A percentile compares a stretch with the other conserved stretches of the same genome.
These are phyloP conservation scores for Carposina sasakii DNA, from an alignment of 1,140 invertebrate species.

Conservation along the genomic window DNA sequence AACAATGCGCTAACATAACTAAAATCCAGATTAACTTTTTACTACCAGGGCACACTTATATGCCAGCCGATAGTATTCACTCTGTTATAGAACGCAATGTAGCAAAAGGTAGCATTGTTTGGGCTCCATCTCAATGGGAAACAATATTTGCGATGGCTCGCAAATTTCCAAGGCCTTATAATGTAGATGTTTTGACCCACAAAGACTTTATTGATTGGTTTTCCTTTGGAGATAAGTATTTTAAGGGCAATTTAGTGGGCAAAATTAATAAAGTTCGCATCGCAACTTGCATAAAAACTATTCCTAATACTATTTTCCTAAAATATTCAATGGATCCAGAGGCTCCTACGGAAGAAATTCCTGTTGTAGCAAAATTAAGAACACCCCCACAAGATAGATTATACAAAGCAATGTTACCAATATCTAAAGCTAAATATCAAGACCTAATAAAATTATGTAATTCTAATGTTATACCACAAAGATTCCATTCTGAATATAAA, in stretches of 20 bases:
- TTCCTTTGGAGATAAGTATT: background rate
- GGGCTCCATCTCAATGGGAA: conserved; percentile 9
- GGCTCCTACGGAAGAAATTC: conserved; percentile 1
- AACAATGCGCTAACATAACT: conserved; percentile 11
- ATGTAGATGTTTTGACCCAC: conserved; percentile 7
- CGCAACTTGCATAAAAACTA: background rate
- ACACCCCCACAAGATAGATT: conserved; percentile 32
- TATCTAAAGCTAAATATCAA: conserved; percentile 17
- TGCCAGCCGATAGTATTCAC: conserved; percentile 17
- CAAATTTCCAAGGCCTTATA: conserved; percentile 14
- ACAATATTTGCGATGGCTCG: conserved; percentile 4
- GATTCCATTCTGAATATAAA: no score
- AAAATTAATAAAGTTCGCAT: background rate
- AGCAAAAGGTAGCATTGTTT: background rate
- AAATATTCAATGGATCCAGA: conserved; percentile 5
- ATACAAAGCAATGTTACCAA: conserved; percentile 14
- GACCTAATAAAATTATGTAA: conserved; percentile 19
- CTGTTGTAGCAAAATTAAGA: conserved; percentile 30
- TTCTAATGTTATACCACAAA: conserved; percentile 16
- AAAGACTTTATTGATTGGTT: conserved; percentile 12
- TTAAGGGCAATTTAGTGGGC: conserved; percentile 13
- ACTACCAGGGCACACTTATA: conserved; percentile 21
- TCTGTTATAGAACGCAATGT: conserved; percentile 8
- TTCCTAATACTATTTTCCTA: background rate
- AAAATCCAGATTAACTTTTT: conserved; percentile 23